phyloP scores from a whole-genome alignment of 2,888 invertebrate genomes.

The Gryllus longicercus region DNA sequence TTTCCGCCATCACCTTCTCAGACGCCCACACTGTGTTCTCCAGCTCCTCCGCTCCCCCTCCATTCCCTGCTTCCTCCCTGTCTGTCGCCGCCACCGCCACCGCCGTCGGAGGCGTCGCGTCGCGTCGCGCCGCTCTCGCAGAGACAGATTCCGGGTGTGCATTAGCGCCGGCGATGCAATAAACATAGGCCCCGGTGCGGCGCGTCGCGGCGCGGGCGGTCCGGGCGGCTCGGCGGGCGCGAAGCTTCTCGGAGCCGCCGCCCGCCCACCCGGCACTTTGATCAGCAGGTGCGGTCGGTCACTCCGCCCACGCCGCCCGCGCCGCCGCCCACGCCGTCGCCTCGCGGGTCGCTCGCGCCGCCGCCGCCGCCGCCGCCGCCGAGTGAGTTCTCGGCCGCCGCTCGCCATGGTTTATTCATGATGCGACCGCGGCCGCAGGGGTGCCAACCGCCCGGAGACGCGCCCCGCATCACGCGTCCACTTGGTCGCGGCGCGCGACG shows the following conservation, averaged over 20 bases:
- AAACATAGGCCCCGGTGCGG: background rate
- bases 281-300: background rate
- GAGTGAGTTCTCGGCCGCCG: background rate
- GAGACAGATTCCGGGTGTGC: conserved; percentile 4
- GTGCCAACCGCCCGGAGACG: background rate
- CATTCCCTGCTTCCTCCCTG: too few relatives aligned
- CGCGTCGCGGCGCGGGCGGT: too few relatives aligned
- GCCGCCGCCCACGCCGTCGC: too few relatives aligned
- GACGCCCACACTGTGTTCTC: too few relatives aligned
- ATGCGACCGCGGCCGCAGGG: background rate
- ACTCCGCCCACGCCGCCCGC: background rate
- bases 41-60: too few relatives aligned
- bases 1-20: too few relatives aligned
- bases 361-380: too few relatives aligned
- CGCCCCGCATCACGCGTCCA: background rate
- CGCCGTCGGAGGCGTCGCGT: background rate
- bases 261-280: background rate
- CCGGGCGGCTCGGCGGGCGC: background rate
- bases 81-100: too few relatives aligned
- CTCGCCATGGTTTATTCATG: background rate
- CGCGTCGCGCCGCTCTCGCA: background rate
- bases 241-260: background rate
- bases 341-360: background rate
- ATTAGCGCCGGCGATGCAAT: background rate
- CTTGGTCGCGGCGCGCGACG: background rate